Evolutionary conservation across 2,888 invertebrate genomes (phyloP).

Genomic region (Hoplodrina ambigua): DNA sequence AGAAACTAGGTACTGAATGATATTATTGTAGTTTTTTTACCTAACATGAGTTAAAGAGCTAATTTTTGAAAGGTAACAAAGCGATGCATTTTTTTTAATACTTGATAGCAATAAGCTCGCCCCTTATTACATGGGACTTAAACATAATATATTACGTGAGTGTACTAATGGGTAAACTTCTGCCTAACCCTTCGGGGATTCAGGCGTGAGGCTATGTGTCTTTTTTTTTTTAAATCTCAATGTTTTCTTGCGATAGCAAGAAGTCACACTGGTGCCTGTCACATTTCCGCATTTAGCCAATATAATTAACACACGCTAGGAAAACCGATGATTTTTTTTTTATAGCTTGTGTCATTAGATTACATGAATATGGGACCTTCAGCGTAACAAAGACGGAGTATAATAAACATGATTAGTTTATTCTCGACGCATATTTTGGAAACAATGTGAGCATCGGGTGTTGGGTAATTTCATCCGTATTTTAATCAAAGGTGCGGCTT

Average conservation of each 20-base stretch:
- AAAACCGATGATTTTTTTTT: constrained; percentile 39
- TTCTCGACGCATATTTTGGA: constrained; percentile 56
- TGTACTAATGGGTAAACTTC: too few relatives aligned
- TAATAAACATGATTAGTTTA: constrained; percentile 61
- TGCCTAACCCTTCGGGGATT: too few relatives aligned
- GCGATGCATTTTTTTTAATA: too few relatives aligned
- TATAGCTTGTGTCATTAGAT: constrained; percentile 35
- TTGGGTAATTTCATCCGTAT: constrained; percentile 61
- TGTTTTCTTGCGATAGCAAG: neutral
- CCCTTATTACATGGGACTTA: too few relatives aligned
- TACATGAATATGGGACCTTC: constrained; percentile 49
- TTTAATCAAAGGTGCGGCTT: constrained; percentile 63
- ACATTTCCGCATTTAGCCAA: neutral
- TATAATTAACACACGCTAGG: neutral
- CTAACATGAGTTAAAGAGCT: too few relatives aligned
- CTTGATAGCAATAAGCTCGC: too few relatives aligned
- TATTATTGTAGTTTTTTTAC: too few relatives aligned
- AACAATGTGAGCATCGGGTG: constrained; percentile 62
- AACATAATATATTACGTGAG: too few relatives aligned
- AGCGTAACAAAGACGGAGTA: constrained; percentile 52
- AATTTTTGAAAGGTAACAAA: too few relatives aligned
- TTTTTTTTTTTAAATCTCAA: neutral
- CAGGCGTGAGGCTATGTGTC: too few relatives aligned
- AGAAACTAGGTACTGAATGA: too few relatives aligned
- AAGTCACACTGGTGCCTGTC: neutral